Evolutionary conservation across 2,113 vertebrate species (phyloP), one percentile per base, ranked within the genome.

Genomic region (Catharus fuscescens): DNA sequence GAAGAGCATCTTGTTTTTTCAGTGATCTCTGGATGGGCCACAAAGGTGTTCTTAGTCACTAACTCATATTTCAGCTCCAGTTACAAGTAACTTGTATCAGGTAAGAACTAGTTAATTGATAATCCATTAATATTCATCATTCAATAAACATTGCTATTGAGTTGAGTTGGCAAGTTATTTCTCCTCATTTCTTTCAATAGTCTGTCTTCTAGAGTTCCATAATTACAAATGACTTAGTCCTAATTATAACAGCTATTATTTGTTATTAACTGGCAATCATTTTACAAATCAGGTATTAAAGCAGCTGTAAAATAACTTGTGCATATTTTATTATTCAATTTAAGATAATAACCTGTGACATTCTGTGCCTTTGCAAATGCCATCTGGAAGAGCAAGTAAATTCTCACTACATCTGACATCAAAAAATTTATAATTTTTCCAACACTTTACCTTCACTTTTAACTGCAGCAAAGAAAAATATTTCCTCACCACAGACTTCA

Each of bases 281-380:
- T 88, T 95, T 25, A 85, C 36, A 88, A 93, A 79, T 78, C 83
- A 89, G 32, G 25, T 80, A 86, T 28, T 77, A 77, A 92, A 94
- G 38, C 54, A 88, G 56, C 40, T 65, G 29, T 86, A 80, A 91
- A 81, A 87, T 89, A 89, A 87, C 65, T 45, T 54, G 18, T n/a
- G 57, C 47, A 80, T 80, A 74, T 90, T 88, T 92, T 94, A 42
- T 85, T 79, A 72, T 64, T 92, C n/a, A 56, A 38, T 76, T 85
- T 86, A 64, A n/a, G 50, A 87, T 47, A 85, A 34, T 82, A 94
- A 73, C 29, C 66, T 19, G 4, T 76, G 66, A 69, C 56, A 88
- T 86, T 77, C 67, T 73, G 29, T 64, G 48, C 45, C 56, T 83
- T 80, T 52, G 56, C n/a, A 86, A 77, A 88, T 77, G 42, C 45